These are phyloP conservation scores for Glyphotaelius pellucidus DNA, from an alignment of 2,888 invertebrate genomes.

Conservation along the genomic window DNA sequence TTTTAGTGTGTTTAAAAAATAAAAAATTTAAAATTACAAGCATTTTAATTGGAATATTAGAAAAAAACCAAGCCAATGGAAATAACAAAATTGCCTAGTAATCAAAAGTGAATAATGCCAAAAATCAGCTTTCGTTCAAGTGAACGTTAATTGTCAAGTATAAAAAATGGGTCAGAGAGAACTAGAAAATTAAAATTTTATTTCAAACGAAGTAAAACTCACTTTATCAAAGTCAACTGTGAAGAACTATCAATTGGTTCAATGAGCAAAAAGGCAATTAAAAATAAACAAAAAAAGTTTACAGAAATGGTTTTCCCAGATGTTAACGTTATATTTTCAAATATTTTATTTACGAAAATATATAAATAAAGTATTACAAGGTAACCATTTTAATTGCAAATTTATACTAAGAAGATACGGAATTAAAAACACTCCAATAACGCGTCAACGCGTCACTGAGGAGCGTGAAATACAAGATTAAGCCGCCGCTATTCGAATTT, in stretches of 20 bases:
- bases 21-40: not conserved
- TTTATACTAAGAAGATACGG: not conserved
- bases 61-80: not conserved
- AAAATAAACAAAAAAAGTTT: not conserved
- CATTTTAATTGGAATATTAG: not conserved
- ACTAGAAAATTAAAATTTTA: not conserved
- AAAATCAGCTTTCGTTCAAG: not conserved
- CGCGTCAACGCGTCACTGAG: not conserved
- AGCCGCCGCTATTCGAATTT: too few relatives aligned
- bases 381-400: not conserved
- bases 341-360: not conserved
- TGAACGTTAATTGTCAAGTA: not conserved
- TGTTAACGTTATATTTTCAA: not conserved
- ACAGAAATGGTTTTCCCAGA: not conserved
- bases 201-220: not conserved
- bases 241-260: not conserved
- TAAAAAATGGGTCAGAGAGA: not conserved
- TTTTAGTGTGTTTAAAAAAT: too few relatives aligned
- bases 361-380: not conserved
- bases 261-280: not conserved
- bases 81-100: not conserved
- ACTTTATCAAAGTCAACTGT: not conserved
- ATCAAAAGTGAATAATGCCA: not conserved
- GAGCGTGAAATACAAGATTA: too few relatives aligned
- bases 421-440: too few relatives aligned